Percentiles rank a stretch among this genome's conserved stretches.
These are phyloP conservation scores for Exocentrus adspersus DNA, from an alignment of 2,888 invertebrate species.

Conservation along the genomic window DNA sequence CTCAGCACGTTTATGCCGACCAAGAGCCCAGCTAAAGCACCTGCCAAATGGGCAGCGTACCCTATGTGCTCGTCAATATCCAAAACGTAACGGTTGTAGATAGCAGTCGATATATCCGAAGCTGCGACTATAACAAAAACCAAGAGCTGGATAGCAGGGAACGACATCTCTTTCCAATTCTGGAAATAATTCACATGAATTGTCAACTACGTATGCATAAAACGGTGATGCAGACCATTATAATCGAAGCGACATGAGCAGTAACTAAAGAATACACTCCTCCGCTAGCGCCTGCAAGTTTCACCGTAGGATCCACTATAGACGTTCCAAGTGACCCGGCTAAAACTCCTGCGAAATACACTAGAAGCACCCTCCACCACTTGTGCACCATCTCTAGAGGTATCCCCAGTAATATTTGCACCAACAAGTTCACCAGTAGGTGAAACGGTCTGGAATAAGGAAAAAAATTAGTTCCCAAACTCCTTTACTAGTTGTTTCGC, in stretches of 20 bases:
- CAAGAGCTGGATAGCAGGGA: conserved; percentile 83
- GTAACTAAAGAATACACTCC: conserved; percentile 95
- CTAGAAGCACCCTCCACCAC: conserved; percentile 90
- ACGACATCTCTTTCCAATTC: conserved; percentile 99
- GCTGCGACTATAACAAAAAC: conserved; percentile 83
- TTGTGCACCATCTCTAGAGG: conserved; percentile 97
- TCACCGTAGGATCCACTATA: conserved; percentile 81
- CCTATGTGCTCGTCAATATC: conserved; percentile 82
- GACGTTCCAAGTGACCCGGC: conserved; percentile 90
- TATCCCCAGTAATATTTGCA: conserved; percentile 92
- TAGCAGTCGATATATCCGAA: conserved; percentile 88
- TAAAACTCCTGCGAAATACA: conserved; percentile 86
- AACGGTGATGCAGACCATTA: no score
- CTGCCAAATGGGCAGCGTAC: conserved; percentile 84
- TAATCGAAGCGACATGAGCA: conserved; percentile 91
- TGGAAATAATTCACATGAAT: no score
- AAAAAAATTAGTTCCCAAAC: no score
- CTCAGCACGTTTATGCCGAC: conserved; percentile 73
- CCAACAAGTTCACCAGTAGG: conserved; percentile 88
- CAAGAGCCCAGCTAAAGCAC: conserved; percentile 85
- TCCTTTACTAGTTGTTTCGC: no score
- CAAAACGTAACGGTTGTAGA: conserved; percentile 86
- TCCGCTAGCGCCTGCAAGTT: conserved; percentile 92
- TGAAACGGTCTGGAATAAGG: conserved; percentile 82
- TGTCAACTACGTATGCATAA: no score